Percentiles rank a stretch among this genome's conserved stretches.
Evolutionary conservation across 2,797 vertebrate species (phyloP).

Genomic region (Enteromius argenteus): DNA sequence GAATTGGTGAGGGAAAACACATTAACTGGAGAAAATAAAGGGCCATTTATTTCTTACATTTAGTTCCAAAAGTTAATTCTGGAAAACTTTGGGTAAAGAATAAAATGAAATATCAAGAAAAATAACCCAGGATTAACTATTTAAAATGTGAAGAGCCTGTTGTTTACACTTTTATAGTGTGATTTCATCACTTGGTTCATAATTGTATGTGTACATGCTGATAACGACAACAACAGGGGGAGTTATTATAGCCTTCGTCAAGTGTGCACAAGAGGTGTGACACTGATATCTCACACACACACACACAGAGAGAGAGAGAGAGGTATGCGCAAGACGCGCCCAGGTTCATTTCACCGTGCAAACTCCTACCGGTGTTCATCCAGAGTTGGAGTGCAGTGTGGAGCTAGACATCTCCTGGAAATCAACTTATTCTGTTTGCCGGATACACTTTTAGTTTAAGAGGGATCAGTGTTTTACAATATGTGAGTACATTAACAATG

Average conservation of each 20-base stretch:
- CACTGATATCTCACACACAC: not conserved
- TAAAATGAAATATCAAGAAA: not conserved
- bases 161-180: not conserved
- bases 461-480: not conserved
- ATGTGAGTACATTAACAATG: slow-evolving; percentile 37
- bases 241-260: not conserved
- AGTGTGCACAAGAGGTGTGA: slow-evolving; percentile 22
- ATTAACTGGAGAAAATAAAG: not conserved
- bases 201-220: slow-evolving; percentile 1
- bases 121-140: not conserved
- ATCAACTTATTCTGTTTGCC: slow-evolving; percentile 1
- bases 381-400: slow-evolving; percentile 23
- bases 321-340: slow-evolving; percentile 37
- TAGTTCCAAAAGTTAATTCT: not conserved
- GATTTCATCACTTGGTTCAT: not conserved
- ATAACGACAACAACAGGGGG: not conserved
- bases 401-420: not conserved
- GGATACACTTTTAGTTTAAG: slow-evolving; percentile 4
- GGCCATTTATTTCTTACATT: not conserved
- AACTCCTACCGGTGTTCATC: slow-evolving; percentile 2
- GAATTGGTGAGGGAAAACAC: not conserved
- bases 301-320: not conserved
- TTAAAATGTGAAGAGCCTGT: not conserved
- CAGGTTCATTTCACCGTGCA: slow-evolving; percentile 25
- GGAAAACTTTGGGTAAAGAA: not conserved